phyloP scores from a whole-genome alignment of 2,113 vertebrate species.

The Nerophis lumbriciformis region DNA sequence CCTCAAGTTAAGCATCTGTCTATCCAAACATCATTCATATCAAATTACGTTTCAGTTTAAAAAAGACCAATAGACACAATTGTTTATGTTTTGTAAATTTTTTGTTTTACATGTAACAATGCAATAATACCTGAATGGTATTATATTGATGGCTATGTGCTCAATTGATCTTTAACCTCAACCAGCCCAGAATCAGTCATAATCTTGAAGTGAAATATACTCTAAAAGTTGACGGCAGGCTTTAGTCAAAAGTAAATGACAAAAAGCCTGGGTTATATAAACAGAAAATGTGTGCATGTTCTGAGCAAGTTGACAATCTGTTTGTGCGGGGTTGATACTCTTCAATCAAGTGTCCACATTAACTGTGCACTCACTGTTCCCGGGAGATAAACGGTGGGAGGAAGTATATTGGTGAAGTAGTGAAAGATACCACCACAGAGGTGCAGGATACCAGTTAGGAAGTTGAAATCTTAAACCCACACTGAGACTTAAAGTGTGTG shows the following conservation, averaged over 20 bases:
- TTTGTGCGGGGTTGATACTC: conserved; percentile 12
- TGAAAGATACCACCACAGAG: conserved; percentile 78
- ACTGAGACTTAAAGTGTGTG: conserved; percentile 72
- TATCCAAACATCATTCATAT: too few species aligned
- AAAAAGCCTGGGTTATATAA: background rate
- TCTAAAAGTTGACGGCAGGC: too few species aligned
- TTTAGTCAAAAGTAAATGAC: background rate
- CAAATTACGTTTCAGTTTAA: too few species aligned
- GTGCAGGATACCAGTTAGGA: conserved; percentile 77
- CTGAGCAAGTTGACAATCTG: background rate
- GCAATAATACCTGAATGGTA: too few species aligned
- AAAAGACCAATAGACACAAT: too few species aligned
- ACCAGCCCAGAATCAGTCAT: too few species aligned
- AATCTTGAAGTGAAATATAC: too few species aligned
- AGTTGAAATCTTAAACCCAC: conserved; percentile 82
- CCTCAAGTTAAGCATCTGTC: too few species aligned
- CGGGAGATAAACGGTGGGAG: conserved; percentile 60
- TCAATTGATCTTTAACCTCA: too few species aligned
- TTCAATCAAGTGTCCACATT: conserved; percentile 17
- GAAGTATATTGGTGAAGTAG: conserved; percentile 29
- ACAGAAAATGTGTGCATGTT: background rate
- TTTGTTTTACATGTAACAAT: too few species aligned
- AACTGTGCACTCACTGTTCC: conserved; percentile 39
- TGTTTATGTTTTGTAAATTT: too few species aligned
- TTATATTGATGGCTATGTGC: too few species aligned